Evolutionary conservation across 2,797 vertebrate species (phyloP).

Genomic region (Holocentrus rufus): DNA sequence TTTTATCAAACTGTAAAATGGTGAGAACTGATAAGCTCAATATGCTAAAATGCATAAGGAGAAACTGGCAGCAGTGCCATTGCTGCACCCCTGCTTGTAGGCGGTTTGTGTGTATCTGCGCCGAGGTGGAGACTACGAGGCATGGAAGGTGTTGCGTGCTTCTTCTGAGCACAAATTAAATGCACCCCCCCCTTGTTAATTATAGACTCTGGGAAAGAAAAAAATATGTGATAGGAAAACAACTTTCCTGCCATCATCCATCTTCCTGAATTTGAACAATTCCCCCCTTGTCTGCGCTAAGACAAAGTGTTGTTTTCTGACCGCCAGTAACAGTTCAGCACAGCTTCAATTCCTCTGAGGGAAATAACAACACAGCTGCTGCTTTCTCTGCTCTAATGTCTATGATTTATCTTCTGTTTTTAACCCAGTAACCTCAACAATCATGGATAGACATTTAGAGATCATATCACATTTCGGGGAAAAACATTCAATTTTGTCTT

Average conservation of each 20-base stretch:
- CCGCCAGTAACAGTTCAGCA: conserved; percentile 35
- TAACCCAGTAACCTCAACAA: conserved; percentile 57
- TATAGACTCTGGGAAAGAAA: conserved; percentile 12
- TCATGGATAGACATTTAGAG: conserved; percentile 37
- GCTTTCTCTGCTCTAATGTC: conserved; percentile 8
- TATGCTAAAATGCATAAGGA: conserved; percentile 25
- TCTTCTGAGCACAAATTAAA: conserved; percentile 47
- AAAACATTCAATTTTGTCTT: conserved; percentile 32
- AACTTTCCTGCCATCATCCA: conserved; percentile 35
- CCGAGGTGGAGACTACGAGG: conserved; percentile 28
- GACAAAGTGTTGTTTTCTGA: conserved; percentile 36
- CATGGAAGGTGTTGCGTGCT: conserved; percentile 36
- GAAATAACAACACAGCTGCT: conserved; percentile 24
- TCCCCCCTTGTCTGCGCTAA: conserved; percentile 33
- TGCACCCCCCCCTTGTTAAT: conserved; percentile 34
- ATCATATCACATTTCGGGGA: conserved; percentile 19
- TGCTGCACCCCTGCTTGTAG: neutral
- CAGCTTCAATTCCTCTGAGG: conserved; percentile 31
- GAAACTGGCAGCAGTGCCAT: conserved; percentile 4
- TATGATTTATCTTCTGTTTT: conserved; percentile 55
- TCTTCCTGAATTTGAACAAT: conserved; percentile 52
- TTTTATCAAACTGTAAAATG: neutral
- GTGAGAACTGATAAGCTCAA: neutral
- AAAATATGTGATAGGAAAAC: conserved; percentile 29
- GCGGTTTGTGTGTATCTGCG: conserved; percentile 13